These are phyloP conservation scores for Eurytoma adleriae DNA, from an alignment of 2,888 invertebrate genomes.

Conservation along the genomic window DNA sequence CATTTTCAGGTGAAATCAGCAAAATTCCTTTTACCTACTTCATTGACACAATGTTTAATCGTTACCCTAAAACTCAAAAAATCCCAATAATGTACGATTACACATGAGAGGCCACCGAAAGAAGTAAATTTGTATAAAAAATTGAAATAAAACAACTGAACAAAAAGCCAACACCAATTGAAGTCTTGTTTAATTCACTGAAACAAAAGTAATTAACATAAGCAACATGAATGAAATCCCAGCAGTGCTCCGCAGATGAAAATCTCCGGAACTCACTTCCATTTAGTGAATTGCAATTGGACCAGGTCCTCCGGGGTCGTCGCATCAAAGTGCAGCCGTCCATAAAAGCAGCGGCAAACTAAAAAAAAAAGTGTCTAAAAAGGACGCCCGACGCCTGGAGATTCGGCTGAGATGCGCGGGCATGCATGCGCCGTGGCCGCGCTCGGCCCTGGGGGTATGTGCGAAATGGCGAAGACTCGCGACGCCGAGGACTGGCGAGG, in stretches of 20 bases:
- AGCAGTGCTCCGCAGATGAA: too few relatives aligned
- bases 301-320: neutral
- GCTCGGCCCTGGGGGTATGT: neutral
- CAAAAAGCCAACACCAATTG: conserved; percentile 4
- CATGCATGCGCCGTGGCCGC: neutral
- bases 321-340: neutral
- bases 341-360: neutral
- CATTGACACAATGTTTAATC: neutral
- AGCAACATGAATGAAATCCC: too few relatives aligned
- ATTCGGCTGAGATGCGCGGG: neutral
- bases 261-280: neutral
- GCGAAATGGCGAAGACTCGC: too few relatives aligned
- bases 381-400: neutral
- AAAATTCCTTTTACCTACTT: neutral
- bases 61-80: neutral
- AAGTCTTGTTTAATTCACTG: neutral
- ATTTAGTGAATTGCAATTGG: neutral
- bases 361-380: neutral
- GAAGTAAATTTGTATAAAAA: conserved; percentile 18
- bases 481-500: too few relatives aligned
- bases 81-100: neutral
- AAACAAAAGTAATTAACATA: too few relatives aligned
- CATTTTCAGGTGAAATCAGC: neutral
- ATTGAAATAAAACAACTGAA: conserved; percentile 22
- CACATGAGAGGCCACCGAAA: too few relatives aligned